Evolutionary conservation across 2,888 invertebrate genomes (phyloP), one percentile per base, ranked within the genome.

Genomic region (Trichopria drosophilae): DNA sequence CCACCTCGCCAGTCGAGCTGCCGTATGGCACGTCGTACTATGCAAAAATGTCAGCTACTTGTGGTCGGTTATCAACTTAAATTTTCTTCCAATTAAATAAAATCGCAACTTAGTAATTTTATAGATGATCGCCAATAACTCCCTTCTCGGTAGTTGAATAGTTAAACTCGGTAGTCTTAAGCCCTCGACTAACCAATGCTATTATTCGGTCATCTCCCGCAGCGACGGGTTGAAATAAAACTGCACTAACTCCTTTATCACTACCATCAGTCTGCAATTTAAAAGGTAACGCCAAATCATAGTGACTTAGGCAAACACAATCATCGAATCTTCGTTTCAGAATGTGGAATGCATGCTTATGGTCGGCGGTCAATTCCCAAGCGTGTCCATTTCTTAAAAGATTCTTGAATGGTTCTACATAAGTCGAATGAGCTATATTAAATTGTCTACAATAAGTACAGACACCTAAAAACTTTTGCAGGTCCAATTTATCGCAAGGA

Each of bases 91-190:
- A 6, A 49, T 20, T 1, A 52, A 19, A 32, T 52, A 55, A 0
- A 22, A 24, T 5, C 44, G 23, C n/a, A 50, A 52, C 13, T 53
- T 53, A 1, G 19, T 12, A 1, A 55, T n/a, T 2, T 45, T 26
- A 13, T 54, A 54, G 1, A 57, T 40, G 3, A 52, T 42, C 6
- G 51, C 55, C 3, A 55, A 13, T 4, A 55, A n/a, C 16, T 68
- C 63, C 65, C 32, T 61, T 61, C 55, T 66, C 65, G 0, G 63
- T 55, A 1, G 57, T 58, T 0, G 60, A 59, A 53, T 63, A 66
- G 10, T 40, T 49, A 3, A 24, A 9, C 36, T 66, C 62, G 0
- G 57, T 40, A 3, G 51, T 52, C 0, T 37, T 34, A 1, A 65
- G 46, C 5, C 56, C 53, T n/a, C 61, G 54, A 52, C 64, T 65